phyloP scores from a whole-genome alignment of 2,113 vertebrate genomes.

The Petrocephalus microphthalmus region DNA sequence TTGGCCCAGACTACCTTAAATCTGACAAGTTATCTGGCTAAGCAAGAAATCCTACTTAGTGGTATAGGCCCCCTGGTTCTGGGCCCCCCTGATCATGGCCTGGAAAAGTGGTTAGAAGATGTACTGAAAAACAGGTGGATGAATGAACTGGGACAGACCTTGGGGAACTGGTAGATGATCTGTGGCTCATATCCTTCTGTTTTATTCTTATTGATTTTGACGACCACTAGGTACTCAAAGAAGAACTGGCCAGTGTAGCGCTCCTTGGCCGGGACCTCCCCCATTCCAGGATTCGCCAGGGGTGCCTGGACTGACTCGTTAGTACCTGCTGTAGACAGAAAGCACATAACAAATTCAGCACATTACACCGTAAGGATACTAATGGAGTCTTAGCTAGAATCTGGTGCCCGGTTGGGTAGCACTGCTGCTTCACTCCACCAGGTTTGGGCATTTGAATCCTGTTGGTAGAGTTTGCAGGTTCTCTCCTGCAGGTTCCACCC shows the following conservation, averaged over 20 bases:
- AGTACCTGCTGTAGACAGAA: constrained; percentile 11
- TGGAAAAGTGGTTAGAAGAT: background rate
- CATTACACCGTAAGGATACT: background rate
- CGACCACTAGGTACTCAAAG: constrained; percentile 78
- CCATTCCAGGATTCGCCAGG: background rate
- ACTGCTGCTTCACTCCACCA: background rate
- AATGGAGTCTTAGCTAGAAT: background rate
- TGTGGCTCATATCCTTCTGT: constrained; percentile 63
- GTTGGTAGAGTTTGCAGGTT: background rate
- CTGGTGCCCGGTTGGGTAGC: background rate
- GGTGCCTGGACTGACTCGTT: constrained; percentile 6
- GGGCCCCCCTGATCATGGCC: background rate
- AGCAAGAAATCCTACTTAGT: background rate
- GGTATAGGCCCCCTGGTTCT: background rate
- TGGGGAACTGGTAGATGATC: constrained; percentile 82
- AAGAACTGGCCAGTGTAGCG: constrained; percentile 59
- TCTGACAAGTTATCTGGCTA: background rate
- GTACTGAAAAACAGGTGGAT: background rate
- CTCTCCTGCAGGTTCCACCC: background rate
- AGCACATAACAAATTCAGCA: background rate
- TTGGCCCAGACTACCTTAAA: background rate
- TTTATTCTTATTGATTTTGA: constrained; percentile 60
- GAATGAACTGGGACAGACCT: constrained; percentile 49
- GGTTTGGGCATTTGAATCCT: background rate
- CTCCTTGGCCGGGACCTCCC: constrained; percentile 23